Conservation (phyloP, 2,113 vertebrate genomes). For the Recurvirostra avosetta region DNA sequence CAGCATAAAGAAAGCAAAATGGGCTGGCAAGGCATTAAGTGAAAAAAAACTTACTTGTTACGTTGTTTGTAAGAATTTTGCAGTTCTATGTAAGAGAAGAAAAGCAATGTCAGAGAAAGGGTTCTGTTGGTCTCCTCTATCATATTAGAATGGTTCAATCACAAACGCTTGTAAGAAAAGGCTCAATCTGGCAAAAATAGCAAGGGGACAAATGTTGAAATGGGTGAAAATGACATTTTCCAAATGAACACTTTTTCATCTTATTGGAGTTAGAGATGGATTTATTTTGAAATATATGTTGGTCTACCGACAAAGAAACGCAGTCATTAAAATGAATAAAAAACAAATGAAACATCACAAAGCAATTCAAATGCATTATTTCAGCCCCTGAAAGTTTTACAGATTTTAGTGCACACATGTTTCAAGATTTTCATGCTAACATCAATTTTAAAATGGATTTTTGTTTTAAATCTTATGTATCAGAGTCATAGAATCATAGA, state of each 20-base stretch:
- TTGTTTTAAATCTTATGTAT: not conserved
- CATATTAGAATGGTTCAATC: not conserved
- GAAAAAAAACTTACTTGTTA: not conserved
- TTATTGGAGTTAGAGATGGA: not conserved
- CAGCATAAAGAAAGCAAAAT: not conserved
- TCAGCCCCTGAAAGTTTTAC: not conserved
- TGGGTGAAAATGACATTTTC: not conserved
- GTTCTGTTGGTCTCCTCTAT: not conserved
- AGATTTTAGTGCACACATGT: accelerated
- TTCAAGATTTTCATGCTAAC: not conserved
- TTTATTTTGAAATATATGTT: not conserved
- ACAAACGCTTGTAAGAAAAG: not conserved
- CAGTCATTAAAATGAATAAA: not conserved
- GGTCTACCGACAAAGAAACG: not conserved
- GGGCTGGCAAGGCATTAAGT: not conserved
- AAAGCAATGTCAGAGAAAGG: not conserved
- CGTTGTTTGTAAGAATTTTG: not conserved
- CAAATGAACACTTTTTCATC: not conserved
- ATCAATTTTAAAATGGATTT: not conserved
- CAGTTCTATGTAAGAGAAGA: not conserved
- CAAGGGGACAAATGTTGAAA: not conserved
- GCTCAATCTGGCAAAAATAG: not conserved
- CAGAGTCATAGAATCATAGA: not conserved
- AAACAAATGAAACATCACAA: not conserved
- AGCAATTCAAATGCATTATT: not conserved